Evolutionary conservation across 2,888 invertebrate genomes (phyloP), one percentile per base, ranked within the genome.

Genomic region (Heliconius aoede): DNA sequence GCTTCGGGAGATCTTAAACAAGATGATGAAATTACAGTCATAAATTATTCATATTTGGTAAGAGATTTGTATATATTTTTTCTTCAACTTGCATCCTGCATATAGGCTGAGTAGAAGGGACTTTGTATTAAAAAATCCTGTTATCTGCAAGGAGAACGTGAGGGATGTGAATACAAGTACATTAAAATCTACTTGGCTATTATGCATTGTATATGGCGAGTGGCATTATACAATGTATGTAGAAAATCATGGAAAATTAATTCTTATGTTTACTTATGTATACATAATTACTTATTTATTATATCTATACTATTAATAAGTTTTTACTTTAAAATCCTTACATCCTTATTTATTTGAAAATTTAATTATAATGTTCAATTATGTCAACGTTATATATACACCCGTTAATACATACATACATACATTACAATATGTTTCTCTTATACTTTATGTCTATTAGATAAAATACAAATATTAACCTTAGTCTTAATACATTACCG

Each of bases 11-110:
- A 84, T 0, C 85, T 94, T 3, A 87, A 87, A 0, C 94, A 95
- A 68, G 88, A 93, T 13, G 96, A 96, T 62, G 88, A 91, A 40
- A 81, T 96, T 1, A 95, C 94, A 0, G 91, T 96, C 74, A 88
- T 96, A 74, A 95, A 96, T 84, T 92, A 95, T 32, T 94, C 95
- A 2, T 94, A 96, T 75, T 79, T 96, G 91, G 96, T 96, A 85
- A 91, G 91, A 28, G 4, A n/a, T 46, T 58, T 28, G 0, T 8
- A 64, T 21, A 21, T 21, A 21, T 2, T 7, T 21, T n/a, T 9
- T 9, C 60, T n/a, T 55, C 8, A n/a, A 7, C 0, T 55, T 21
- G 46, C 36, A 36, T 11, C 32, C 32, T 46, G n/a, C n/a, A n/a
- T n/a, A n/a, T n/a, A n/a, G n/a, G n/a, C n/a, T n/a, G n/a, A n/a